Conservation (phyloP, 2,113 vertebrate genomes). For the Takifugu flavidus region DNA sequence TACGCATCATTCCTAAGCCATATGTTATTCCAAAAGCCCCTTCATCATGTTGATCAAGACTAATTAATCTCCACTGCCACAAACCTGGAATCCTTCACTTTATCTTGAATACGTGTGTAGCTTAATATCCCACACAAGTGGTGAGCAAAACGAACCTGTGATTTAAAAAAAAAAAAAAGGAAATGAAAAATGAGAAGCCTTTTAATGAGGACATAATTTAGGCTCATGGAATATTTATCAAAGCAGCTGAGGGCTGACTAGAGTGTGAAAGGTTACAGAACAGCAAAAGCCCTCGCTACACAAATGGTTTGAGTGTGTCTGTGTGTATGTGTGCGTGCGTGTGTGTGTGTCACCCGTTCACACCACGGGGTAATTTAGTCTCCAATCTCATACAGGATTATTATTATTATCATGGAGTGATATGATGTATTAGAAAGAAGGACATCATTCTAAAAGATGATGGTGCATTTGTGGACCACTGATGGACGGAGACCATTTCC, state of each 20-base stretch:
- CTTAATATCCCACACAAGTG: background rate
- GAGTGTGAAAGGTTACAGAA: background rate
- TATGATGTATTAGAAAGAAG: no score
- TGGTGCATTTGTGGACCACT: background rate
- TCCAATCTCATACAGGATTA: no score
- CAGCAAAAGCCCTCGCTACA: background rate
- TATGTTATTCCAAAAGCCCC: no score
- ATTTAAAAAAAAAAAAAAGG: background rate
- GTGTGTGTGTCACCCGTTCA: background rate
- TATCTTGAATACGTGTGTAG: background rate
- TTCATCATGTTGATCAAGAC: no score
- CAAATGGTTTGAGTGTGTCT: background rate
- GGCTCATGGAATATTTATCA: background rate
- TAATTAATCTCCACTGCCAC: no score
- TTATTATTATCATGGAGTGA: no score
- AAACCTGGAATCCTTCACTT: no score
- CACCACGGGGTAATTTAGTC: no score
- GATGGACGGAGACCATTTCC: no score
- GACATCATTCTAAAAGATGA: background rate
- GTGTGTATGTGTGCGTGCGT: background rate
- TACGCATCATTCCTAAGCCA: no score
- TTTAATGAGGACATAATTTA: background rate
- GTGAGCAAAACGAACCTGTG: background rate
- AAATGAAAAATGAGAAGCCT: slow-evolving; percentile 2
- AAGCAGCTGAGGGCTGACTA: background rate